These are phyloP conservation scores for Sisyra terminalis DNA, from an alignment of 2,888 invertebrate species.

Conservation along the genomic window DNA sequence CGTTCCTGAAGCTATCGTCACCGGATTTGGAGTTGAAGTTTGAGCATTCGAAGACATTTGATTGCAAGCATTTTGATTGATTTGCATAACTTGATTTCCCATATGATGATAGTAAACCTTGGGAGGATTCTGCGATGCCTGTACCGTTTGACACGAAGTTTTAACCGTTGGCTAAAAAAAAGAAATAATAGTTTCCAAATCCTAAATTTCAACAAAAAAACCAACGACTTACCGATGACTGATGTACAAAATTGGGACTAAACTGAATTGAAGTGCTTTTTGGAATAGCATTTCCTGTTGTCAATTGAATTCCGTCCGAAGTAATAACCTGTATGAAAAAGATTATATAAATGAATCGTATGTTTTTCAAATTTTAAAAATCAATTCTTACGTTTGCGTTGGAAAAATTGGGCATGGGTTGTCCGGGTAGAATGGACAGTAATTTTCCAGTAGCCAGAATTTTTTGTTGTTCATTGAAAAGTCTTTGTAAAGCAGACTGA, in stretches of 20 bases:
- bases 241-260: conserved; percentile 8
- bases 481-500: conserved; percentile 34
- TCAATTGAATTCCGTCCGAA: no score
- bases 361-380: no score
- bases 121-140: conserved; percentile 11
- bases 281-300: no score
- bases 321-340: no score
- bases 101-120: conserved; percentile 30
- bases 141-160: not conserved
- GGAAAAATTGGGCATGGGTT: conserved; percentile 19
- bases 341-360: no score
- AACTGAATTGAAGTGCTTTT: not conserved
- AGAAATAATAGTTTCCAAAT: not conserved
- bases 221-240: conserved; percentile 12
- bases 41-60: conserved; percentile 1
- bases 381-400: conserved; percentile 19
- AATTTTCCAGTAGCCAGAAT: conserved; percentile 55
- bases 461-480: conserved; percentile 52
- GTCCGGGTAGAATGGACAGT: conserved; percentile 32
- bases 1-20: conserved; percentile 2
- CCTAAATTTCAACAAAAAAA: not conserved
- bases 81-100: conserved; percentile 27
- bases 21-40: not conserved
- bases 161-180: not conserved
- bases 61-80: conserved; percentile 11